Evolutionary conservation across 2,888 invertebrate genomes (phyloP).

Genomic region (Homarus gammarus): DNA sequence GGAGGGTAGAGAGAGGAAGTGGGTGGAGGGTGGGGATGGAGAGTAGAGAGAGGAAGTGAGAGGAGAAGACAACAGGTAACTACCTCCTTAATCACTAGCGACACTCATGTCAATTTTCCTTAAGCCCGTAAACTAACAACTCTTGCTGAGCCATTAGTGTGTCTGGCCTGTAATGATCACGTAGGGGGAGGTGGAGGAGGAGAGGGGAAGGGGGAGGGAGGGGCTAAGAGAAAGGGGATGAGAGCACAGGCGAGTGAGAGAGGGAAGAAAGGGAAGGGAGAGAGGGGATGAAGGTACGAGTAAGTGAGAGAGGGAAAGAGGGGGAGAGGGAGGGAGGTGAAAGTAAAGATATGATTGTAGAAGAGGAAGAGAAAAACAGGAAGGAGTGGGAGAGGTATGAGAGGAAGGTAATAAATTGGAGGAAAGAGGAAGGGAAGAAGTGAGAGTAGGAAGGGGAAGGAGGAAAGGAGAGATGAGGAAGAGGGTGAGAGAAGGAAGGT

Average conservation of each 20-base stretch:
- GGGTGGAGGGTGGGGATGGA: neutral
- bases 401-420: neutral
- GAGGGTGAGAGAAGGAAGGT: no score
- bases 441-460: neutral
- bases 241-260: neutral
- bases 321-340: no score
- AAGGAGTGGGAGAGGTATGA: no score
- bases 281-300: neutral
- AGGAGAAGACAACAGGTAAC: neutral
- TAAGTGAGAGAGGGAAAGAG: neutral
- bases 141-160: slow-evolving; percentile 36
- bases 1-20: neutral
- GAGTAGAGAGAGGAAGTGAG: neutral
- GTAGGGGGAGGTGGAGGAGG: neutral
- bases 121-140: slow-evolving; percentile 40
- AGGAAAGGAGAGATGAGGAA: no score
- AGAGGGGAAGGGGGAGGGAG: neutral
- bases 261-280: neutral
- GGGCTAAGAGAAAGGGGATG: neutral
- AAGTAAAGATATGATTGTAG: no score
- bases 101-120: slow-evolving; percentile 44
- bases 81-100: slow-evolving; percentile 19
- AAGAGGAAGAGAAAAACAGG: no score
- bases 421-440: no score
- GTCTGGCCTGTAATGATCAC: slow-evolving; percentile 18